These are phyloP conservation scores for Macrostomum cliftonense DNA, from an alignment of 2,888 invertebrate species.

Conservation along the genomic window DNA sequence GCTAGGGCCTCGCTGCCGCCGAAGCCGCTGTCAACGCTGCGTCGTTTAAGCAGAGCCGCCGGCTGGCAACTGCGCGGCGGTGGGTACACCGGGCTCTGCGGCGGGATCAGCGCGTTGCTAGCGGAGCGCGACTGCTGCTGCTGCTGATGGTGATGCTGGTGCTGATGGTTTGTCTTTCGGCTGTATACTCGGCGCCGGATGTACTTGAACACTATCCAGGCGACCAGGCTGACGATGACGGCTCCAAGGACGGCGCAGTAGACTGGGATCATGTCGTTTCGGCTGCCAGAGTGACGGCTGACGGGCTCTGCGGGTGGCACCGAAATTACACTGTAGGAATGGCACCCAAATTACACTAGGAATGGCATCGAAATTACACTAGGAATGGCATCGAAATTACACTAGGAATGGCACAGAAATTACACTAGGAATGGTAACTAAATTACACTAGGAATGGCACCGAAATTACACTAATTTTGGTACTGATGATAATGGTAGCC, in stretches of 20 bases:
- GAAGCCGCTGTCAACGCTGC: conserved; percentile 23
- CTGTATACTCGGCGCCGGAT: conserved; percentile 14
- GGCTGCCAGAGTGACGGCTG: neutral
- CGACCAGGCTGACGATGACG: conserved; percentile 26
- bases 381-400: too few species aligned
- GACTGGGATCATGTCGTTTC: conserved; percentile 21
- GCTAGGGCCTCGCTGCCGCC: conserved; percentile 17
- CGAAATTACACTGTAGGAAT: too few species aligned
- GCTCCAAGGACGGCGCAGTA: conserved; percentile 30
- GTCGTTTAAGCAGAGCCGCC: conserved; percentile 16
- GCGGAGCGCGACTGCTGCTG: neutral
- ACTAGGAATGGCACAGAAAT: too few species aligned
- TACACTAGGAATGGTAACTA: too few species aligned
- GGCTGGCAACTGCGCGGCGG: conserved; percentile 1
- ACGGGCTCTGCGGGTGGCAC: too few species aligned
- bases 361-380: too few species aligned
- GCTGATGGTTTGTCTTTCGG: neutral
- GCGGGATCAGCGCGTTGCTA: neutral
- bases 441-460: too few species aligned
- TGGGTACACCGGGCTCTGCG: neutral
- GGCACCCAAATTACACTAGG: too few species aligned
- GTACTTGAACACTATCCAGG: conserved; percentile 29
- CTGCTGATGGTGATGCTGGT: neutral
- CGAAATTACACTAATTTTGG: too few species aligned
- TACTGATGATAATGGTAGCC: too few species aligned